phyloP scores from a whole-genome alignment of 2,888 invertebrate species.

The Andrena minutula region DNA sequence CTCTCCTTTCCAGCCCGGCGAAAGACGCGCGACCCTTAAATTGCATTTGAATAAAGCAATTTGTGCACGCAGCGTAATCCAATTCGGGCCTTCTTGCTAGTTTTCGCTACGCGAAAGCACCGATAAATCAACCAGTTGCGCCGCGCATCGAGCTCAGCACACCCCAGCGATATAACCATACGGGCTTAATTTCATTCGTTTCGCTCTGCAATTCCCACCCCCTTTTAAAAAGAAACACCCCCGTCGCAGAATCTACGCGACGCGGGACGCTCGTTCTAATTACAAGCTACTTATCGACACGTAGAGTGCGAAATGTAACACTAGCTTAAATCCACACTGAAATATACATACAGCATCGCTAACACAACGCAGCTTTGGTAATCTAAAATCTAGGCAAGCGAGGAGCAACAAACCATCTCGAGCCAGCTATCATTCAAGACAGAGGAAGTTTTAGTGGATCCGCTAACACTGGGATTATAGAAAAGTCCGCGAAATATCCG shows the following conservation, averaged over 20 bases:
- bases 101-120: conserved; percentile 82
- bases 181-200: conserved; percentile 82
- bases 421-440: too few relatives aligned
- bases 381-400: too few relatives aligned
- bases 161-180: conserved; percentile 84
- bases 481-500: neutral
- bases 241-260: neutral
- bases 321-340: too few relatives aligned
- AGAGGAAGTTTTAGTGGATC: too few relatives aligned
- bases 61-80: conserved; percentile 82
- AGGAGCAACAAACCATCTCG: too few relatives aligned
- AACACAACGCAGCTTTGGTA: neutral
- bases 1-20: conserved; percentile 64
- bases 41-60: conserved; percentile 84
- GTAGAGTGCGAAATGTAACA: too few relatives aligned
- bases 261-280: neutral
- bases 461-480: too few relatives aligned
- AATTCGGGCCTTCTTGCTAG: conserved; percentile 78
- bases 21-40: conserved; percentile 72
- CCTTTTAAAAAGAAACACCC: conserved; percentile 6
- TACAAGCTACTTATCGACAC: too few relatives aligned
- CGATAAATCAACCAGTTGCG: conserved; percentile 85
- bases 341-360: too few relatives aligned
- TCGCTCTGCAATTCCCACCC: conserved; percentile 43
- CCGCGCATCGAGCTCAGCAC: conserved; percentile 77